These are phyloP conservation scores for Bombyx mori DNA, from an alignment of 1,140 invertebrate genomes.

Conservation along the genomic window DNA sequence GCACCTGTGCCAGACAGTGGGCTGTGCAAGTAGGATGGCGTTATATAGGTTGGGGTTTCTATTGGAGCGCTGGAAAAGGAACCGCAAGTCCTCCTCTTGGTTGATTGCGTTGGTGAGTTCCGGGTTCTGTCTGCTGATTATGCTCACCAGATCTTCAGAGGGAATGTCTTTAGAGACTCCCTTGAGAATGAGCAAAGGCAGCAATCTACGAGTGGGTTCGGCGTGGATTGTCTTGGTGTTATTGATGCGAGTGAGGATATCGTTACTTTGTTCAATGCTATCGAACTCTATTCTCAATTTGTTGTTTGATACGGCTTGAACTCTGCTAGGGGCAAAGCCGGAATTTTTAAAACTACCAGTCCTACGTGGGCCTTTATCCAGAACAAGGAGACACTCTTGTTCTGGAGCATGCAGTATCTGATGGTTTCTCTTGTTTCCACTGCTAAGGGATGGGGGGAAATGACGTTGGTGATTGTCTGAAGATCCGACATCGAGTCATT, in stretches of 20 bases:
- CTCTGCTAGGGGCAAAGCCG: slow-evolving; percentile 4
- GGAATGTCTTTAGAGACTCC: background rate
- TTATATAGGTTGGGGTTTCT: slow-evolving; percentile 11
- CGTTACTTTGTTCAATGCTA: background rate
- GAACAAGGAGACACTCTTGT: too few species aligned
- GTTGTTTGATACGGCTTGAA: slow-evolving; percentile 10
- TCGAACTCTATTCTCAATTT: slow-evolving; percentile 1
- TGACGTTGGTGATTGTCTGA: too few species aligned
- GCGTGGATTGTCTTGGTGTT: background rate
- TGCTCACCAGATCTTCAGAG: background rate
- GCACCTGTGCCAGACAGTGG: slow-evolving; percentile 4
- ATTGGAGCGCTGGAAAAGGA: slow-evolving; percentile 9
- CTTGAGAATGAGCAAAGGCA: slow-evolving; percentile 1
- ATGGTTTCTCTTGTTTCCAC: background rate
- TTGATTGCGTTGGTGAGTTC: background rate
- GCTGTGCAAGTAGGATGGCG: slow-evolving; percentile 8
- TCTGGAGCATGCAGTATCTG: background rate
- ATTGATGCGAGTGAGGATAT: slow-evolving; percentile 2
- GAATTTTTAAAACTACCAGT: too few species aligned
- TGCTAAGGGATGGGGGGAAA: too few species aligned
- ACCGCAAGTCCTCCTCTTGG: background rate
- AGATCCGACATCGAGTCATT: background rate
- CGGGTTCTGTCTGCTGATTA: slow-evolving; percentile 7
- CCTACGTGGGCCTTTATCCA: too few species aligned
- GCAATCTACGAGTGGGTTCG: background rate